phyloP scores from a whole-genome alignment of 2,888 invertebrate genomes.

The Lepidocyrtinus sp. region DNA sequence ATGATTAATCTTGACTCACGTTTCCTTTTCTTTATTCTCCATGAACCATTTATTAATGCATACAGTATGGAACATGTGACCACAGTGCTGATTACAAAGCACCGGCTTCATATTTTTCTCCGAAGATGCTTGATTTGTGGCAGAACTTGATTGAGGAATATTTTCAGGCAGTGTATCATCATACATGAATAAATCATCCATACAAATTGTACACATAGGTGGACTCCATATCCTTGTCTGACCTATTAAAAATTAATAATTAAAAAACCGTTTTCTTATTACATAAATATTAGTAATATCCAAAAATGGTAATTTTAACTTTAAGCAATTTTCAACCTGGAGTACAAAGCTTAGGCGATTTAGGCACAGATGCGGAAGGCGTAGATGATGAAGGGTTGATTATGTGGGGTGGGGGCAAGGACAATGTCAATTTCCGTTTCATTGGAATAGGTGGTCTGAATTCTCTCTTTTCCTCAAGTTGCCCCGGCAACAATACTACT shows the following conservation, averaged over 20 bases:
- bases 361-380: background rate
- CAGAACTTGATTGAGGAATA: background rate
- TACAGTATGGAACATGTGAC: constrained; percentile 27
- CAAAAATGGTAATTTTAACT: background rate
- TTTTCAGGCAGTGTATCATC: background rate
- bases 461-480: no score
- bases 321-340: background rate
- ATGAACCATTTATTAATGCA: constrained; percentile 32
- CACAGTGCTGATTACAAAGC: no score
- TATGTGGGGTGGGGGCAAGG: background rate
- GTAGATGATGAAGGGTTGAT: background rate
- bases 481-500: no score
- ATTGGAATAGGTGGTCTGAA: no score
- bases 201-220: constrained; percentile 20
- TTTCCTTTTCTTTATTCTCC: constrained; percentile 2
- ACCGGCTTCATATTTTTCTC: background rate
- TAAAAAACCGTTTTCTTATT: no score
- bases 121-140: no score
- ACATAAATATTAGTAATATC: no score
- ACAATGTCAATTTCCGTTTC: background rate
- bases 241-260: background rate
- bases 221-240: background rate
- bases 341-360: background rate
- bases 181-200: constrained; percentile 19
- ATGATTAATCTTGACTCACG: no score